phyloP scores from a whole-genome alignment of 2,797 vertebrate genomes.

The Eremophila alpestris region DNA sequence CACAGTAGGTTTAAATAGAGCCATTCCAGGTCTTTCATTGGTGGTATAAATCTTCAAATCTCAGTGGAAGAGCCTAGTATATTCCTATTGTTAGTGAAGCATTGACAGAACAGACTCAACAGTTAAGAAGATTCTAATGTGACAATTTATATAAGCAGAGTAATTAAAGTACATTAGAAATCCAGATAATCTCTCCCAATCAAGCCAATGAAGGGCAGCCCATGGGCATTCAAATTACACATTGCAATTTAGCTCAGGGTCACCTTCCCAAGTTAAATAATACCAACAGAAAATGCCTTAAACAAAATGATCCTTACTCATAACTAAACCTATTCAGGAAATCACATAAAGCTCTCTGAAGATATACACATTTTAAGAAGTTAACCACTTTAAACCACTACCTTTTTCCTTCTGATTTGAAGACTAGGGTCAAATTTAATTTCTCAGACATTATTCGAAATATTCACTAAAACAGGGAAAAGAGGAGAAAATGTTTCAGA shows the following conservation, averaged over 20 bases:
- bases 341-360: not conserved
- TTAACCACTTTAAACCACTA: not conserved
- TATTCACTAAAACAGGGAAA: not conserved
- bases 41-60: constrained; percentile 17
- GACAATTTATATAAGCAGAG: constrained; percentile 47
- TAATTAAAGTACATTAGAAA: constrained; percentile 61
- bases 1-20: not conserved
- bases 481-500: not conserved
- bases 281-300: constrained; percentile 16
- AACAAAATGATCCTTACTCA: not conserved
- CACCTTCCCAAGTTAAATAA: constrained; percentile 40
- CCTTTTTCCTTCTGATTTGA: not conserved
- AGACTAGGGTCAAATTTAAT: not conserved
- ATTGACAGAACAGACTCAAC: constrained; percentile 25
- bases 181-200: constrained; percentile 41
- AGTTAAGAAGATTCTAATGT: constrained; percentile 47
- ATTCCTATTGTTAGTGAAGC: constrained; percentile 22
- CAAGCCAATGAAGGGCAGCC: constrained; percentile 22
- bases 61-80: constrained; percentile 30
- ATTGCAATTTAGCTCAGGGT: constrained; percentile 32
- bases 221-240: constrained; percentile 21
- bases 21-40: not conserved
- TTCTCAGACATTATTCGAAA: not conserved
- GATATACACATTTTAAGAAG: not conserved
- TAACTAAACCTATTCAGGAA: not conserved